Percentiles rank a stretch among this genome's conserved stretches.
Conservation (phyloP, 2,113 vertebrate species). For the Tachysurus vachellii region DNA sequence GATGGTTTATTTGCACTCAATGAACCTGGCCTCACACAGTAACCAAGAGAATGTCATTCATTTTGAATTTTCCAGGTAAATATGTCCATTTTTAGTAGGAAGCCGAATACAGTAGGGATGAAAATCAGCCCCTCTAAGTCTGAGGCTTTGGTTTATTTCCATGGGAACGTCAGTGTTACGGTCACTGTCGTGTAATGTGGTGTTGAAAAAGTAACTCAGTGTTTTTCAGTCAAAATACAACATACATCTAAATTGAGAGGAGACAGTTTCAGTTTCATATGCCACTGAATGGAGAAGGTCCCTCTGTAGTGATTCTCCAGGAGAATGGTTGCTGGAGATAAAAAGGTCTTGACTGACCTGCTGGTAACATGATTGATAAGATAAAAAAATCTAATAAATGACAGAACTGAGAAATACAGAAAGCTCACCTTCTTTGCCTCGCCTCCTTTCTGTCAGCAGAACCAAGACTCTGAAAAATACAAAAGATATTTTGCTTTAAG, state of each 20-base stretch:
- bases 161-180: background rate
- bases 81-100: background rate
- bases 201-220: background rate
- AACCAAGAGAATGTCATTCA: background rate
- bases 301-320: background rate
- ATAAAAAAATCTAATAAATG: background rate
- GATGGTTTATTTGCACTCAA: background rate
- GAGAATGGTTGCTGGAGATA: background rate
- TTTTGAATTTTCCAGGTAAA: background rate
- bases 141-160: background rate
- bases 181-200: background rate
- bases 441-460: constrained; percentile 50
- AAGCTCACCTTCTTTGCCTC: constrained; percentile 45
- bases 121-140: background rate
- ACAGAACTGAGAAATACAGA: background rate
- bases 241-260: background rate
- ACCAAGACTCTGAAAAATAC: constrained; percentile 45
- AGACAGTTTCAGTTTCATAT: background rate
- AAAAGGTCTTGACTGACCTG: background rate
- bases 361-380: background rate
- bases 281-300: background rate
- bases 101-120: background rate
- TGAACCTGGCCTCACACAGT: background rate
- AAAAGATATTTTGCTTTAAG: background rate
- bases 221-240: background rate